These are phyloP conservation scores for Andrena bucephala DNA, from an alignment of 2,888 invertebrate genomes.

Conservation along the genomic window DNA sequence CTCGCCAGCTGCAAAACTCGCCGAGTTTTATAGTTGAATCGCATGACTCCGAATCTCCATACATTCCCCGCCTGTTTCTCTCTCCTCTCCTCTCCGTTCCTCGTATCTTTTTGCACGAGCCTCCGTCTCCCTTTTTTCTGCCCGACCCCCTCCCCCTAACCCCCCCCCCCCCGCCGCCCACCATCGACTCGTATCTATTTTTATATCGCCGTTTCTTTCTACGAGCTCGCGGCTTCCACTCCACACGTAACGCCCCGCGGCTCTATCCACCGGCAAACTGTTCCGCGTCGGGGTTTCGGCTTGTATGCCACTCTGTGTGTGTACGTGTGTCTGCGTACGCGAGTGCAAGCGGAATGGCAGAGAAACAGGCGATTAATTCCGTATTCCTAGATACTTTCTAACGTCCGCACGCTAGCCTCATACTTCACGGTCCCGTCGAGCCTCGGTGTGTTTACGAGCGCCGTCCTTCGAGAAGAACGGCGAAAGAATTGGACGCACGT, in stretches of 20 bases:
- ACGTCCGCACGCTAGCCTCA: conserved; percentile 76
- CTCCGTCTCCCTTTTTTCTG: conserved; percentile 52
- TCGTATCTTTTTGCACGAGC: conserved; percentile 63
- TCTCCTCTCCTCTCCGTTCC: conserved; percentile 38
- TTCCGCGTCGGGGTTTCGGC: neutral
- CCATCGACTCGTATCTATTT: conserved; percentile 77
- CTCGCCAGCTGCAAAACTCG: conserved; percentile 84
- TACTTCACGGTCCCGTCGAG: conserved; percentile 74
- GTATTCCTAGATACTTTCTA: conserved; percentile 80
- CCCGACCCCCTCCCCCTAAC: conserved; percentile 50
- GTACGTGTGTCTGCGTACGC: neutral
- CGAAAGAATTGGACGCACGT: conserved; percentile 63
- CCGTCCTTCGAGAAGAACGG: conserved; percentile 64
- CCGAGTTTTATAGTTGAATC: conserved; percentile 85
- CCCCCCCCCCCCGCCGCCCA: conserved; percentile 40
- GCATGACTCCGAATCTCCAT: conserved; percentile 84
- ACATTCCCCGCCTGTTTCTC: conserved; percentile 76
- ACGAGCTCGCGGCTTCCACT: conserved; percentile 60
- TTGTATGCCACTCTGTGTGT: neutral
- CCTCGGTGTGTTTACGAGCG: conserved; percentile 71
- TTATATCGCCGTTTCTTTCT: conserved; percentile 80
- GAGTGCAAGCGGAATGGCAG: conserved; percentile 34
- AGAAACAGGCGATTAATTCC: conserved; percentile 80
- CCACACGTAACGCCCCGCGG: conserved; percentile 60
- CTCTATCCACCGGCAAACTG: conserved; percentile 38